Evolutionary conservation across 1,140 invertebrate genomes (phyloP).

Genomic region (Eurytemora carolleeae): DNA sequence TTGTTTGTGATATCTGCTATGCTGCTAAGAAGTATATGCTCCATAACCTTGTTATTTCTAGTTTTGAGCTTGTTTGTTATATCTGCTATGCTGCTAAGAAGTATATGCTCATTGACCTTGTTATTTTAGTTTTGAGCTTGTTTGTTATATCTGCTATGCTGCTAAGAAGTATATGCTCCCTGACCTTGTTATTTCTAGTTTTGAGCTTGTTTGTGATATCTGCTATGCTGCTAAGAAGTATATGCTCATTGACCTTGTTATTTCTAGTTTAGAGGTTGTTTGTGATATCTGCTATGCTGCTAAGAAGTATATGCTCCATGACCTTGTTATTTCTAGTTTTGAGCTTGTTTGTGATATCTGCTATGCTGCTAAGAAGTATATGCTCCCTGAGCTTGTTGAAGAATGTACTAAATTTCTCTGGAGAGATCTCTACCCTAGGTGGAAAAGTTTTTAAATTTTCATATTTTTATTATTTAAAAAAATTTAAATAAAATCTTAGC

Average conservation of each 20-base stretch:
- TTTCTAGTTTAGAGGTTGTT: constrained; percentile 44
- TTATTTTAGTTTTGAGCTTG: too few species aligned
- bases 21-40: too few species aligned
- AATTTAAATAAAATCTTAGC: too few species aligned
- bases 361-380: constrained; percentile 68
- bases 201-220: constrained; percentile 59
- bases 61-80: constrained; percentile 60
- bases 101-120: constrained; percentile 57
- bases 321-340: constrained; percentile 35
- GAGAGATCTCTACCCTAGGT: constrained; percentile 50
- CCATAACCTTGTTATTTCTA: too few species aligned
- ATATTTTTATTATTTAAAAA: too few species aligned
- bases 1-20: too few species aligned
- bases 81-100: constrained; percentile 68
- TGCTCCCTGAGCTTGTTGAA: constrained; percentile 54
- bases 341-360: constrained; percentile 63
- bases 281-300: constrained; percentile 65
- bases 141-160: too few species aligned
- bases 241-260: constrained; percentile 52
- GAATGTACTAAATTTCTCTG: constrained; percentile 56
- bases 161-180: too few species aligned
- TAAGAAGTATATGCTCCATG: constrained; percentile 66
- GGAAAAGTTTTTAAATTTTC: too few species aligned
- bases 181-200: too few species aligned
- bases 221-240: constrained; percentile 73